Evolutionary conservation across 1,140 invertebrate genomes (phyloP).

Genomic region (Uloborus diversus): DNA sequence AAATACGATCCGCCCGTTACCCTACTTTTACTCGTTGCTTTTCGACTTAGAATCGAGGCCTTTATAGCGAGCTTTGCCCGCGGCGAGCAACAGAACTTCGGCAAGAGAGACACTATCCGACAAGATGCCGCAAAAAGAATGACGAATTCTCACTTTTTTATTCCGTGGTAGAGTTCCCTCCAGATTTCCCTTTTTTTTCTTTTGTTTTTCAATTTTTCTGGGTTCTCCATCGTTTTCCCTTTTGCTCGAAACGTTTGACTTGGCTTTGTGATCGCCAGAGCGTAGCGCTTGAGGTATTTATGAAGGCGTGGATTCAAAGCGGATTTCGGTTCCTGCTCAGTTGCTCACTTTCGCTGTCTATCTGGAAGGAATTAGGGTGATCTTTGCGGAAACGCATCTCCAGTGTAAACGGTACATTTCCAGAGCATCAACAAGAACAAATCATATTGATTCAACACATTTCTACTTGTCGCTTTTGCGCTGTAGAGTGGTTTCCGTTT

Average conservation of each 20-base stretch:
- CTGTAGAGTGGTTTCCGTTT: too few relatives aligned
- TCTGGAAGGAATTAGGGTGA: too few relatives aligned
- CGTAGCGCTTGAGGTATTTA: background rate
- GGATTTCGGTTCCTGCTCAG: background rate
- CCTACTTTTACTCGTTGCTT: conserved; percentile 12
- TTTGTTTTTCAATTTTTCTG: too few relatives aligned
- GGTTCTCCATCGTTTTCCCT: background rate
- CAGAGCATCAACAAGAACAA: too few relatives aligned
- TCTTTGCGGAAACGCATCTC: too few relatives aligned
- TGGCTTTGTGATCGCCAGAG: background rate
- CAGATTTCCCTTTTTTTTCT: too few relatives aligned
- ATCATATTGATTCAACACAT: too few relatives aligned
- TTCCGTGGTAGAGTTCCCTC: too few relatives aligned
- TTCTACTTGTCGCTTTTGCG: too few relatives aligned
- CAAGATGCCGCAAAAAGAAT: background rate
- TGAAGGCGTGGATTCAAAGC: background rate
- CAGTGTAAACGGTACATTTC: too few relatives aligned
- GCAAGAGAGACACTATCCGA: background rate
- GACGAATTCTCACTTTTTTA: too few relatives aligned
- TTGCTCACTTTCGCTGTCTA: background rate
- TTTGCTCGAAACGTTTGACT: background rate
- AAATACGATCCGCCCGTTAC: conserved; percentile 20
- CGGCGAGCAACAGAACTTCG: conserved; percentile 21
- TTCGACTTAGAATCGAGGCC: background rate
- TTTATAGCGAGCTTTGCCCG: conserved; percentile 16